Evolutionary conservation across 2,888 invertebrate species (phyloP).

Genomic region (Periphyllus acericola): DNA sequence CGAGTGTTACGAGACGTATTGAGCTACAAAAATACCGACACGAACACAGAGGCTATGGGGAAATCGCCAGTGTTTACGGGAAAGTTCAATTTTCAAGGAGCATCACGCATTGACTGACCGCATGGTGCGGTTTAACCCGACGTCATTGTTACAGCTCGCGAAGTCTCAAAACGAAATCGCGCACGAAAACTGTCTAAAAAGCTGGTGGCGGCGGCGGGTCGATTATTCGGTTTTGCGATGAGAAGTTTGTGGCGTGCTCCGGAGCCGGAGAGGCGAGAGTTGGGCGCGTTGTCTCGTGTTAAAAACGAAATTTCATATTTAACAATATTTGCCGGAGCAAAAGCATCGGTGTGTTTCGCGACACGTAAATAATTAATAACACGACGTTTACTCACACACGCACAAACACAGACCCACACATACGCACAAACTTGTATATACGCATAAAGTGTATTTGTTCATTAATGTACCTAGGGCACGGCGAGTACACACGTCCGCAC

Average conservation of each 20-base stretch:
- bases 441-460: background rate
- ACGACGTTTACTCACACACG: background rate
- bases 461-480: background rate
- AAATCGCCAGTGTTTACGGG: no score
- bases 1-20: no score
- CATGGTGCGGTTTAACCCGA: no score
- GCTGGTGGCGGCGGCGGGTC: no score
- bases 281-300: background rate
- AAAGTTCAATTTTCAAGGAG: no score
- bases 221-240: no score
- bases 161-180: no score
- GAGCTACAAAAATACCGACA: no score
- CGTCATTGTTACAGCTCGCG: no score
- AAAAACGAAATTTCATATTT: background rate
- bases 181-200: no score
- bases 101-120: no score
- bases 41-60: no score
- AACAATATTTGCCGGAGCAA: background rate
- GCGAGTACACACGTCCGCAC: background rate
- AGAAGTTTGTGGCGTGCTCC: background rate
- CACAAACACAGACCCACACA: background rate
- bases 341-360: background rate
- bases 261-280: background rate
- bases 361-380: constrained; percentile 27
- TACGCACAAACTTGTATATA: background rate